Base-by-base conservation (phyloP, 1,140 invertebrate species). In the Psix sp. region DNA sequence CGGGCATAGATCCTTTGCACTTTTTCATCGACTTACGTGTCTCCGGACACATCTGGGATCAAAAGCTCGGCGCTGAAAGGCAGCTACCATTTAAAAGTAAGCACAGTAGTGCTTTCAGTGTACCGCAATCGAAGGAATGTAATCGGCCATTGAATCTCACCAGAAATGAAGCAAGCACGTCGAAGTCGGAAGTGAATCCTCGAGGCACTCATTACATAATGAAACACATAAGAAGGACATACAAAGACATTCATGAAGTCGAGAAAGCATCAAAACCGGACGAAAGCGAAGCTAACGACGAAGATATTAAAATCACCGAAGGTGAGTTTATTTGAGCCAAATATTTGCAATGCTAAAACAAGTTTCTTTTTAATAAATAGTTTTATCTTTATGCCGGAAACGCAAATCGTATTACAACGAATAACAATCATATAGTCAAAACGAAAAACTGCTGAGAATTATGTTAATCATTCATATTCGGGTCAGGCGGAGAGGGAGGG, bases 21-120 rank as follows among this genome's bases (percentile, higher is more conserved):
- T 94, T 94, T 78, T 94, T 94, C 83, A 94, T 94, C 33, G 93
- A 94, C 76, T 80, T 94, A 0, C 89, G 93, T 33, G 93, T 94
- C 0, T 94, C 93, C 2, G 93, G 93, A 0, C 93, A 94, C 67
- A 93, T 94, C 51, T 94, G 93, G 83, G 93, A 94, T 56, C 86
- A 92, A 17, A 93, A 94, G 46, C 49, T 81, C 9, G 81, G 75
- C 13, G 68, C 71, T 5, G 83, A 83, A 5, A 72, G 82, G 9
- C 80, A 83, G 20, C 26, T 80, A 5, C 66, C 82, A 1, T 84
- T 84, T 74, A 84, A 85, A 51, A 82, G 81, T 29, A 88, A 88
- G 42, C 85, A 88, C 45, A 84, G 82, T 36, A 88, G 86, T 2
- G 87, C 87, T 6, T 88, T 88, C 68, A 86, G 82, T 54, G 86